These are phyloP conservation scores for Brachyrhaphis roseni DNA, from an alignment of 2,797 vertebrate genomes.

Conservation along the genomic window DNA sequence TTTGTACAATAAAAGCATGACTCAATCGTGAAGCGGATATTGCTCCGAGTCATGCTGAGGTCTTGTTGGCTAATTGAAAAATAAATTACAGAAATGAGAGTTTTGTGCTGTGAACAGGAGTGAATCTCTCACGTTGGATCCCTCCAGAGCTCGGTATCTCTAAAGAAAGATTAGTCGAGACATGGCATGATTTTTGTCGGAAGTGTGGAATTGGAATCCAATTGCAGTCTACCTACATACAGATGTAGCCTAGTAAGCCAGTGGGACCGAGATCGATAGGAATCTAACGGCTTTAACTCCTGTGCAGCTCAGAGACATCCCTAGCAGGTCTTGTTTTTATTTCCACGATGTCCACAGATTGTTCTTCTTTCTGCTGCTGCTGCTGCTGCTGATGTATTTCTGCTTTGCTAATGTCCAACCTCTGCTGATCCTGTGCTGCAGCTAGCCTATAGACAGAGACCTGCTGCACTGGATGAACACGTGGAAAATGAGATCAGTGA, in stretches of 20 bases:
- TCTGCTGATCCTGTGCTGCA: conserved; percentile 47
- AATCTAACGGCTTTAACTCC: conserved; percentile 56
- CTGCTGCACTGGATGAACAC: conserved; percentile 59
- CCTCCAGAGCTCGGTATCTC: conserved; percentile 41
- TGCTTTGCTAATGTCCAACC: conserved; percentile 56
- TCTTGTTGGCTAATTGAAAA: conserved; percentile 68
- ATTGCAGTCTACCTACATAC: conserved; percentile 59
- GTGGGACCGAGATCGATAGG: conserved; percentile 58
- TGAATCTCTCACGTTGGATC: conserved; percentile 42
- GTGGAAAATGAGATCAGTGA: conserved; percentile 74
- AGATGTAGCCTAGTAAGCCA: conserved; percentile 62
- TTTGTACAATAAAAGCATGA: conserved; percentile 66
- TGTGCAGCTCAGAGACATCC: conserved; percentile 46
- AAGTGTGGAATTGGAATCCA: conserved; percentile 73
- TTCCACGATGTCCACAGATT: conserved; percentile 42
- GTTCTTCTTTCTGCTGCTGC: conserved; percentile 27
- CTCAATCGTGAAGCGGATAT: conserved; percentile 66
- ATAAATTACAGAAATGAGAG: conserved; percentile 54
- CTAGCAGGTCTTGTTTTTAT: conserved; percentile 55
- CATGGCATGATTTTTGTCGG: conserved; percentile 47
- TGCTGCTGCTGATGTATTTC: conserved; percentile 54
- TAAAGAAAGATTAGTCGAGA: conserved; percentile 49
- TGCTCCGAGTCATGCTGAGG: conserved; percentile 58
- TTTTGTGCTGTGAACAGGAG: conserved; percentile 44
- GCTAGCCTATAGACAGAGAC: conserved; percentile 42